A percentile compares a stretch with the other conserved stretches of the same genome.
Evolutionary conservation across 2,888 invertebrate genomes (phyloP).

Genomic region (Tachina lurida): DNA sequence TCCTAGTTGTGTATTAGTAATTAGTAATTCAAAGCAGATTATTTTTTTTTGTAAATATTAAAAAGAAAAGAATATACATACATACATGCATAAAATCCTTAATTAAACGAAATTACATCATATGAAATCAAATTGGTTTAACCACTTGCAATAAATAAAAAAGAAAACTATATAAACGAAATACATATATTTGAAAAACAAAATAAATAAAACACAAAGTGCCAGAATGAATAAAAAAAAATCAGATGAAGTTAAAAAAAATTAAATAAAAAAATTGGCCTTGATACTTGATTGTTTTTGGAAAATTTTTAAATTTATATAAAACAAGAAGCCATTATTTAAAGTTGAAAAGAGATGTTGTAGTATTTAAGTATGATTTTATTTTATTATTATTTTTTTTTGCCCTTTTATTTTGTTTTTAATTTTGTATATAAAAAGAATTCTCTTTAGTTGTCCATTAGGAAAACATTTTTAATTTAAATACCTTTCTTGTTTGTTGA

Average conservation of each 20-base stretch:
- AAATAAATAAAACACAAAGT: slow-evolving; percentile 52
- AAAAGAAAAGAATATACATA: slow-evolving; percentile 51
- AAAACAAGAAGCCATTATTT: slow-evolving; percentile 70
- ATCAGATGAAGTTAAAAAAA: slow-evolving; percentile 42
- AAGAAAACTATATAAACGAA: slow-evolving; percentile 20
- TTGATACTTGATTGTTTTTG: slow-evolving; percentile 40
- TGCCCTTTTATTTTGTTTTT: slow-evolving; percentile 58
- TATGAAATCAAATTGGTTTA: slow-evolving; percentile 57
- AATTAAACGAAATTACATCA: slow-evolving; percentile 39
- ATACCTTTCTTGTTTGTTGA: slow-evolving; percentile 33
- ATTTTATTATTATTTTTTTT: slow-evolving; percentile 54
- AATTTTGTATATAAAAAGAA: slow-evolving; percentile 64
- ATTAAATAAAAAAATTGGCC: slow-evolving; percentile 62
- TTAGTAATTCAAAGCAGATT: slow-evolving; percentile 62
- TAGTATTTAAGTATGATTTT: slow-evolving; percentile 63
- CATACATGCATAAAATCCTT: slow-evolving; percentile 52
- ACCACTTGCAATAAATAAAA: slow-evolving; percentile 46
- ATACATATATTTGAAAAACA: slow-evolving; percentile 47
- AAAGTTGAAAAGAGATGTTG: slow-evolving; percentile 60
- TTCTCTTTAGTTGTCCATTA: slow-evolving; percentile 43
- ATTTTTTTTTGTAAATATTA: slow-evolving; percentile 71
- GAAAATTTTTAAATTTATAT: slow-evolving; percentile 50
- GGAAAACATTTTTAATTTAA: slow-evolving; percentile 66
- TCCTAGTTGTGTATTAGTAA: slow-evolving; percentile 69
- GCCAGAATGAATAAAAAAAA: slow-evolving; percentile 67